phyloP scores from a whole-genome alignment of 2,797 vertebrate genomes.

The Glyptemys insculpta region DNA sequence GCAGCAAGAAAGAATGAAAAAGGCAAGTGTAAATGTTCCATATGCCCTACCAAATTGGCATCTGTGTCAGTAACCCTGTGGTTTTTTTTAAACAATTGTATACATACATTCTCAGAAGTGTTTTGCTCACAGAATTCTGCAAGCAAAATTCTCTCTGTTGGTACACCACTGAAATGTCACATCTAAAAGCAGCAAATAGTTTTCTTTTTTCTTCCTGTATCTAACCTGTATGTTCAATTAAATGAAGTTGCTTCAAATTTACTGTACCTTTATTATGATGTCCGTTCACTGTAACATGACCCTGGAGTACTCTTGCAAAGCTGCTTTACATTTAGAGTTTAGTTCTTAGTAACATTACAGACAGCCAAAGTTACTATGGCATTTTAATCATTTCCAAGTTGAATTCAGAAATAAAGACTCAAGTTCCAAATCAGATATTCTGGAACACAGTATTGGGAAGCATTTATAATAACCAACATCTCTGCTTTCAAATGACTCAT shows the following conservation, averaged over 20 bases:
- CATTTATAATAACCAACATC: neutral
- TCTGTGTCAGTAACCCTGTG: constrained; percentile 88
- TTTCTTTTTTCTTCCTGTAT: constrained; percentile 51
- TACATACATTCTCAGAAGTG: constrained; percentile 88
- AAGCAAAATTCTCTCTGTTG: constrained; percentile 84
- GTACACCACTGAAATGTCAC: constrained; percentile 78
- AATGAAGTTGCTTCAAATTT: constrained; percentile 48
- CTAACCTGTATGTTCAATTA: constrained; percentile 34
- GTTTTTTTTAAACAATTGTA: constrained; percentile 85
- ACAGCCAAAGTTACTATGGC: constrained; percentile 54
- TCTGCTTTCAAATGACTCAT: constrained; percentile 29
- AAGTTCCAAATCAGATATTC: constrained; percentile 49
- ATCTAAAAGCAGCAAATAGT: constrained; percentile 71
- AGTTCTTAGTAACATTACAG: constrained; percentile 38
- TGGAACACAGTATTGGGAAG: constrained; percentile 31
- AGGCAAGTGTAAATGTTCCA: constrained; percentile 88
- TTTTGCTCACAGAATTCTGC: constrained; percentile 86
- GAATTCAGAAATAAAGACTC: constrained; percentile 29
- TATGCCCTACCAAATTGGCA: constrained; percentile 88
- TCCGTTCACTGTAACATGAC: constrained; percentile 60
- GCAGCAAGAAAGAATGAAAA: constrained; percentile 87
- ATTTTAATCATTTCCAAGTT: constrained; percentile 62
- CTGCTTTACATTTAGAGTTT: constrained; percentile 59
- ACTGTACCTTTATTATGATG: constrained; percentile 73
- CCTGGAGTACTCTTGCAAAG: constrained; percentile 33